Evolutionary conservation across 2,113 vertebrate species (phyloP), one percentile per base, ranked within the genome.

Genomic region (Pseudorasbora parva): DNA sequence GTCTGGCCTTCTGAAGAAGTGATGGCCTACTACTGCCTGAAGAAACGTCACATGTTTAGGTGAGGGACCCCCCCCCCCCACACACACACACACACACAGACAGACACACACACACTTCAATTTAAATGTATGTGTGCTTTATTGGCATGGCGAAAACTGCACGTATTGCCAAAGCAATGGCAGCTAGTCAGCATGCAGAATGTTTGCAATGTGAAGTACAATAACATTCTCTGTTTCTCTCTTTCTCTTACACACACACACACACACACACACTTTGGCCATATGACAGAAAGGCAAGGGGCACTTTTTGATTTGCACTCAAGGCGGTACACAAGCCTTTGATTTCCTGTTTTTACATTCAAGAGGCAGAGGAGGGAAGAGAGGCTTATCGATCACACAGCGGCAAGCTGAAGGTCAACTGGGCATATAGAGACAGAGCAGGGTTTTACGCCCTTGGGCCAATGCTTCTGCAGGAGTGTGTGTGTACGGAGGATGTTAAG

Each of bases 1-100:
- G 93, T 99, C 90, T 99, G 98, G 98, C 98, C 98, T 0, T 97
- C 98, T 79, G 98, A 99, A 94, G 98, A 99, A 92, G 97, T 97
- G 83, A 93, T 98, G 94, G 97, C 98, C 89, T 96, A 98, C 93
- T 99, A 98, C 93, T 98, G 97, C 92, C 94, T 99, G 85, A 96
- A 96, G 94, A 96, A 97, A 88, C 93, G 89, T 30, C 90, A 95
- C 88, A 92, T 91, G 83, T 99, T 99, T 96, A 97, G 95, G 98
- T 99, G 94, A 94, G 92, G 91, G 1, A 5, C 17, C 0, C 17
- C 15, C 62, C 25, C 30, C 23, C 12, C 2, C 14, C 12, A 14
- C 12, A n/a, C n/a, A n/a, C n/a, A n/a, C n/a, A n/a, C n/a, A n/a
- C n/a, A n/a, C n/a, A n/a, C n/a, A n/a, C n/a, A n/a, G n/a, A n/a